A percentile compares a stretch with the other conserved stretches of the same genome.
phyloP scores from a whole-genome alignment of 2,888 invertebrate genomes.

The Nephrotoma flavescens region DNA sequence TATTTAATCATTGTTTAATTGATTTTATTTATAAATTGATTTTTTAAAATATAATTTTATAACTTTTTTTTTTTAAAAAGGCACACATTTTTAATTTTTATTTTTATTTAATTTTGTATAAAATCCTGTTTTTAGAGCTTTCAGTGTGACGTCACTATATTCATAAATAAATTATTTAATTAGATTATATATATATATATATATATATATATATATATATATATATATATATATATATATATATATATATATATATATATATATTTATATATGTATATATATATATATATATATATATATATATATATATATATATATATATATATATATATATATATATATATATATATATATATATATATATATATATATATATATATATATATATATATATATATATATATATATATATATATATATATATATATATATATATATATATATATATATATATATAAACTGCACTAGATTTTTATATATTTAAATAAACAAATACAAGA shows the following conservation, averaged over 20 bases:
- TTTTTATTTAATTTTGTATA: neutral
- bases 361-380: neutral
- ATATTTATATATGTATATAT: too few relatives aligned
- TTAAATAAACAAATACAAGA: neutral
- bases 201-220: neutral
- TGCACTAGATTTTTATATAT: neutral
- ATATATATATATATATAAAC: neutral
- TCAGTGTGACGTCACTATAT: neutral
- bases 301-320: neutral
- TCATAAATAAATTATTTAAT: neutral
- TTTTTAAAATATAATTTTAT: neutral
- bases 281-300: neutral
- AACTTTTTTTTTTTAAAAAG: neutral
- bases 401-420: neutral
- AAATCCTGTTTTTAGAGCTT: neutral
- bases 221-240: neutral
- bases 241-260: neutral
- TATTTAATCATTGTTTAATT: neutral
- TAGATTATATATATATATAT: neutral
- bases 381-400: neutral
- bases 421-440: neutral
- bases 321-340: neutral
- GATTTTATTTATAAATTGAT: neutral
- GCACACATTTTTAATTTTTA: neutral
- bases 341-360: neutral